These are phyloP conservation scores for Parauchenoglanis ngamensis DNA, from an alignment of 2,797 vertebrate species.

Conservation along the genomic window DNA sequence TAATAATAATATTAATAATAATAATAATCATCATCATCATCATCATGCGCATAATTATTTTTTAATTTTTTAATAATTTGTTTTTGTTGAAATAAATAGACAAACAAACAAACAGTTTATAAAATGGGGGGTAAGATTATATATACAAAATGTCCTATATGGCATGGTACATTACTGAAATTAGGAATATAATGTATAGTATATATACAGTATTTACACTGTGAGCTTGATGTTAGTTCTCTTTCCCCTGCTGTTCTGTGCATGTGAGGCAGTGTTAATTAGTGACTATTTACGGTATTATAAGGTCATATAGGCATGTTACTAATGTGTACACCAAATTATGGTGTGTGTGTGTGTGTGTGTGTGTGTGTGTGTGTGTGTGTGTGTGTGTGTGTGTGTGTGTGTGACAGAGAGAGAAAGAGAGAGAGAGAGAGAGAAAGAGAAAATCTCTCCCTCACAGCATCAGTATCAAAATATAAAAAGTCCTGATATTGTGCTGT, in stretches of 20 bases:
- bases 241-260: constrained; percentile 61
- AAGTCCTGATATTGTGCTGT: neutral
- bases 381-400: neutral
- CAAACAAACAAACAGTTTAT: neutral
- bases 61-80: too few species aligned
- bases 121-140: neutral
- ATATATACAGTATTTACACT: neutral
- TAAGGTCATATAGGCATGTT: constrained; percentile 70
- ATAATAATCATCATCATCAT: neutral
- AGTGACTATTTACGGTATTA: constrained; percentile 58
- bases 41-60: too few species aligned
- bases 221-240: neutral
- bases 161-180: neutral
- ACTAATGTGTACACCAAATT: constrained; percentile 71
- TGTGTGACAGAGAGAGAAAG: too few species aligned
- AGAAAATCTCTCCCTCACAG: neutral
- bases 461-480: neutral
- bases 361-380: constrained; percentile 15
- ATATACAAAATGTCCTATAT: neutral
- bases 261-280: constrained; percentile 61
- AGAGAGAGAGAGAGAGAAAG: too few species aligned
- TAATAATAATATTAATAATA: too few species aligned
- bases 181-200: neutral
- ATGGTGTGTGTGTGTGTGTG: constrained; percentile 10
- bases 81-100: neutral